Percentiles rank a stretch among this genome's conserved stretches.
These are phyloP conservation scores for Abramis brama DNA, from an alignment of 2,113 vertebrate species.

Conservation along the genomic window DNA sequence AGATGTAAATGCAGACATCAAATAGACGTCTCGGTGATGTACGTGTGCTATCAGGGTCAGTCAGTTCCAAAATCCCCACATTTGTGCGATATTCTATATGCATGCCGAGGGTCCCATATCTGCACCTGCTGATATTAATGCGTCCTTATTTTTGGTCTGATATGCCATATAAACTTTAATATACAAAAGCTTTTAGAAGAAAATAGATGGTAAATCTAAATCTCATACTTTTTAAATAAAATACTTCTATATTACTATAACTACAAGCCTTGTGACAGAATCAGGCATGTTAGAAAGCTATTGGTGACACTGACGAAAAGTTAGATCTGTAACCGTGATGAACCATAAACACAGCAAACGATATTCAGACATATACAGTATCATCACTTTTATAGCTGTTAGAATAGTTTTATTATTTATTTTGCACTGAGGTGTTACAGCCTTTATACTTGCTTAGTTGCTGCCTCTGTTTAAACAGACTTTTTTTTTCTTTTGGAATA, in stretches of 20 bases:
- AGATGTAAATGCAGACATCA: too few species aligned
- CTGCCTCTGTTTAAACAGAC: not conserved
- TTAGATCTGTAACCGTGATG: not conserved
- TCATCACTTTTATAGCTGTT: not conserved
- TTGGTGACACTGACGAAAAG: not conserved
- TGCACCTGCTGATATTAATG: not conserved
- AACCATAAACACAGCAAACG: not conserved
- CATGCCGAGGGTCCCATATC: not conserved
- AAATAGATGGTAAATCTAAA: too few species aligned
- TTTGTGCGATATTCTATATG: not conserved
- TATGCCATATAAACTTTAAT: not conserved
- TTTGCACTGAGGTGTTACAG: not conserved
- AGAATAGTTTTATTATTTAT: not conserved
- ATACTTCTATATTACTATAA: not conserved
- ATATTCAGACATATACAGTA: not conserved
- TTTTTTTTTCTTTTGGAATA: not conserved
- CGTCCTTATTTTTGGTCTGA: not conserved
- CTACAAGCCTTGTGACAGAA: not conserved
- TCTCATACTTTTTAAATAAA: too few species aligned
- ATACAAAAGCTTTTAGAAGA: too few species aligned
- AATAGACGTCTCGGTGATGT: too few species aligned
- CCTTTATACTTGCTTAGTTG: not conserved
- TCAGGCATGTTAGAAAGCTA: not conserved
- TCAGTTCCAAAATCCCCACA: not conserved
- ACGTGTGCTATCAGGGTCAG: not conserved